These are phyloP conservation scores for Terrapene triunguis DNA, from an alignment of 2,113 vertebrate species.

Conservation along the genomic window DNA sequence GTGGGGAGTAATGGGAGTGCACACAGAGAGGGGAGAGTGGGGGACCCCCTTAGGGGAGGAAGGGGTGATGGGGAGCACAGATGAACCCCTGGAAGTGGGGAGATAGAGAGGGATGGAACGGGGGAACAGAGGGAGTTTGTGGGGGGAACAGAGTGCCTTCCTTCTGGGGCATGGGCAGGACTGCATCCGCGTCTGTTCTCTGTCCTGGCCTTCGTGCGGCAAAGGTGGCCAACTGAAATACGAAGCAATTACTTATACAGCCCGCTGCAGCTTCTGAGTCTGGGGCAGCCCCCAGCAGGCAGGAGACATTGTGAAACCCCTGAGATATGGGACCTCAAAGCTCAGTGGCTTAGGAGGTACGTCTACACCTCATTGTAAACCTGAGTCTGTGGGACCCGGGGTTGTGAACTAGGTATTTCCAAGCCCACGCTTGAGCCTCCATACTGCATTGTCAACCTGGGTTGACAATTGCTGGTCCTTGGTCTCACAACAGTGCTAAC, in stretches of 20 bases:
- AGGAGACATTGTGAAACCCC: background rate
- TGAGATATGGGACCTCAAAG: accelerated
- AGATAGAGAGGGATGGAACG: background rate
- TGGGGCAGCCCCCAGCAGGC: background rate
- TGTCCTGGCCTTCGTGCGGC: background rate
- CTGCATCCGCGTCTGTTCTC: background rate
- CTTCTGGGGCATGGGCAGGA: background rate
- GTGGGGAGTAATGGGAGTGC: background rate
- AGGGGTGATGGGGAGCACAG: background rate
- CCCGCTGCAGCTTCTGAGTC: background rate
- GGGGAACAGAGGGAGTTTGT: too few species aligned
- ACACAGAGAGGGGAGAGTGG: background rate
- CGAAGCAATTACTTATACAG: background rate
- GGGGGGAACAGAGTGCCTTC: background rate
- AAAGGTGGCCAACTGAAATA: background rate
- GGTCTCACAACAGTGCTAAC: background rate
- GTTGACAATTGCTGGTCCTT: background rate
- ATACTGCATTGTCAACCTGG: background rate
- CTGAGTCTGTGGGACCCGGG: background rate
- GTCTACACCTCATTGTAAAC: background rate
- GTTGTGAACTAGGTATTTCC: background rate
- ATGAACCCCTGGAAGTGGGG: background rate
- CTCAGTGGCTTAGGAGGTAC: accelerated
- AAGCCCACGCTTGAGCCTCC: background rate
- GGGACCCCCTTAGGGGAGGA: background rate